Percentiles rank a stretch among this genome's conserved stretches.
Conservation (phyloP, 2,797 vertebrate genomes). For the Girardinus metallicus region DNA sequence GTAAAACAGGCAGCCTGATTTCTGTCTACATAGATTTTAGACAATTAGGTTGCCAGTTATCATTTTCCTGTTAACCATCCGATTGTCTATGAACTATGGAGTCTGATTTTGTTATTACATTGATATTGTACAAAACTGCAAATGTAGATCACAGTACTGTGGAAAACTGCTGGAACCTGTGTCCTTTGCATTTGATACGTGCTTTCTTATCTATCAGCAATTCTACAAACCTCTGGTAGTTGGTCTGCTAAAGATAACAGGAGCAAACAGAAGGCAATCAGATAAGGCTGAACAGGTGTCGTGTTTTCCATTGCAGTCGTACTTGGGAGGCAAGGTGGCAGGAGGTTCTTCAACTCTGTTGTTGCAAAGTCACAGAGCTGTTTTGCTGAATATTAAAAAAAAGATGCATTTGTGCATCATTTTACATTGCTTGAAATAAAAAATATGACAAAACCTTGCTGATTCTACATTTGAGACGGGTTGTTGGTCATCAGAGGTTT, state of each 20-base stretch:
- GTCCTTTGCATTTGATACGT: not conserved
- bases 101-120: not conserved
- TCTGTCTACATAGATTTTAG: not conserved
- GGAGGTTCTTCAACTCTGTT: not conserved
- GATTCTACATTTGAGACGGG: not conserved
- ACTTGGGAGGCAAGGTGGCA: not conserved
- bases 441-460: not conserved
- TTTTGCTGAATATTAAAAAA: not conserved
- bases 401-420: not conserved
- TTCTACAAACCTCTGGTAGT: conserved; percentile 2
- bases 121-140: not conserved
- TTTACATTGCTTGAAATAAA: not conserved
- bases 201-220: not conserved
- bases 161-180: not conserved
- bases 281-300: not conserved
- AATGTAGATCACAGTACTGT: not conserved
- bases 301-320: too few species aligned
- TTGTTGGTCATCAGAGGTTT: not conserved
- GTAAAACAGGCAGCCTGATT: not conserved
- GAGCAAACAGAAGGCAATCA: not conserved
- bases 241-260: not conserved
- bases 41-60: not conserved
- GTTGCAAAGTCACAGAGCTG: not conserved
- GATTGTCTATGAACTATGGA: not conserved
- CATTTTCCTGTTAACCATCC: not conserved